Base-by-base conservation (phyloP, 2,888 invertebrate species). In the Rhyacophila evoluta region DNA sequence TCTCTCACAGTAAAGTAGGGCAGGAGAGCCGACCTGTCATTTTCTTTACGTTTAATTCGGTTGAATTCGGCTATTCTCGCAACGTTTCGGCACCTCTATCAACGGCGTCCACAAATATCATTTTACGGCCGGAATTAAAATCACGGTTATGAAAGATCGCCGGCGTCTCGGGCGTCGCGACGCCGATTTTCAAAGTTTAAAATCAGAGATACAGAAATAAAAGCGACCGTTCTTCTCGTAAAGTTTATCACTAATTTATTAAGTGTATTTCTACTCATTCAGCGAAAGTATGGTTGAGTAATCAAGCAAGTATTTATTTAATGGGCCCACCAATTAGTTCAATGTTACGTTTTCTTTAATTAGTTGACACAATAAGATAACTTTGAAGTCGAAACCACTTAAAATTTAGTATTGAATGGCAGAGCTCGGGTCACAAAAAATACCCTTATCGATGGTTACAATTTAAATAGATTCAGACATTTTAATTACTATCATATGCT, bases 21-120 rank as follows among this genome's bases (percentile, higher is more conserved):
- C 55, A 55, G 55, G 55, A 55, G 55, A 55, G 19, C 19, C 55
- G 55, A 55, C 15, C 55, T 55, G 55, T 55, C 55, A 55, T 25
- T 55, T 55, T 55, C 55, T 55, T 55, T 19, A 55, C 55, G 29
- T 55, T 1, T 19, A 10, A 25, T 55, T 55, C 55, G 55, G 19
- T 8, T 10, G 19, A 55, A 55, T 2, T n/a, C 55, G 55, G 55
- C 25, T 2, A 8, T 5, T 19, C 10, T 55, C 55, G 55, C 1
- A 1, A 10, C 19, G 15, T 19, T 25, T 55, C 55, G 55, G 55
- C 19, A 19, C 19, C 19, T 55, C 55, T 55, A 55, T 55, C 55
- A 55, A 12, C 55, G 55, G 19, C 55, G 55, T 55, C 55, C 55
- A 55, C 55, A 55, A 55, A 55, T 55, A 55, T 55, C 55, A 55